Evolutionary conservation across 2,113 vertebrate species (phyloP).

Genomic region (Rattus rattus): DNA sequence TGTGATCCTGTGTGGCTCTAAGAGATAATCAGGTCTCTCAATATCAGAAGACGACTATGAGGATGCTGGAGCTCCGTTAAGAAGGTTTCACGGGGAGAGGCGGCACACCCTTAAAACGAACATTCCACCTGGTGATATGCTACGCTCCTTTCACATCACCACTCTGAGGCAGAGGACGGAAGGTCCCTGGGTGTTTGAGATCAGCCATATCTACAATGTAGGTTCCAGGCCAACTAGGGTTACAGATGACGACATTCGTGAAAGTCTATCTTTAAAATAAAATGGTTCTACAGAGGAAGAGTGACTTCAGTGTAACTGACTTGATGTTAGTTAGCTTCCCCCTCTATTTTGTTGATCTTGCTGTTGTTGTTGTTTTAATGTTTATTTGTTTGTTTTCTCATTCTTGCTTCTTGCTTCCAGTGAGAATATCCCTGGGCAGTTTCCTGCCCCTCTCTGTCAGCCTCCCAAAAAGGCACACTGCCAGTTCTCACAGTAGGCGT

Average conservation of each 20-base stretch:
- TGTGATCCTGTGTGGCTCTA: neutral
- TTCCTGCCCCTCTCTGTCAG: neutral
- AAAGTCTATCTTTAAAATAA: neutral
- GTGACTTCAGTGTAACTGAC: neutral
- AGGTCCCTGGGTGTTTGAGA: neutral
- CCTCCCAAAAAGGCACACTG: conserved; percentile 12
- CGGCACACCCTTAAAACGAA: neutral
- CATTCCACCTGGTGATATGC: neutral
- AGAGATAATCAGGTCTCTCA: neutral
- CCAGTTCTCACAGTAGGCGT: neutral
- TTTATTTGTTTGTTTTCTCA: neutral
- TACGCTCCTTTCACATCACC: neutral
- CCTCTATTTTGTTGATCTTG: neutral
- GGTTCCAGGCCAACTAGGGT: neutral
- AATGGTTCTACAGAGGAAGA: neutral
- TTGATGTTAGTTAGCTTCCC: neutral
- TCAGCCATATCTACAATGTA: neutral
- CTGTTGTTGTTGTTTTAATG: too few relatives aligned
- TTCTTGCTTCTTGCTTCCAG: neutral
- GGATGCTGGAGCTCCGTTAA: neutral
- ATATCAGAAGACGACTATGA: neutral
- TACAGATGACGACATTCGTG: neutral
- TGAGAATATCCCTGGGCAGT: neutral
- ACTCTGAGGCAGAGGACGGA: neutral
- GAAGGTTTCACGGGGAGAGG: neutral